phyloP scores from a whole-genome alignment of 2,797 vertebrate species.

The Poeciliopsis paucimaculata region DNA sequence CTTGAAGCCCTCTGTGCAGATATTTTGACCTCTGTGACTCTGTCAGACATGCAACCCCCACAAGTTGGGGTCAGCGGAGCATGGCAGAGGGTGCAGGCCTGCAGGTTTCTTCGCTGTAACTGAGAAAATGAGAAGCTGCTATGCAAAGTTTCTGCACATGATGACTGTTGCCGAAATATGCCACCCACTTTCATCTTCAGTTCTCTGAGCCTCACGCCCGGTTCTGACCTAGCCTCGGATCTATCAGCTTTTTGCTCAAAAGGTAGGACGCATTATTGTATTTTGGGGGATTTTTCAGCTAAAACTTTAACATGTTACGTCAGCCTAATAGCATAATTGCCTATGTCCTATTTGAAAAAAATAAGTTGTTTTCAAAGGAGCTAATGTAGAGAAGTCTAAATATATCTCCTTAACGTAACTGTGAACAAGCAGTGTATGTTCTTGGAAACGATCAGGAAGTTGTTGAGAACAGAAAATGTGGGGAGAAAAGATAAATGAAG shows the following conservation, averaged over 20 bases:
- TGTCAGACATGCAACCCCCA: background rate
- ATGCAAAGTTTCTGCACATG: slow-evolving; percentile 42
- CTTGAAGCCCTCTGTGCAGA: background rate
- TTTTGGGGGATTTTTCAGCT: background rate
- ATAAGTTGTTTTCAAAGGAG: background rate
- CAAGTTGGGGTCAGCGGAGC: slow-evolving; percentile 32
- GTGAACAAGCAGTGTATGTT: slow-evolving; percentile 18
- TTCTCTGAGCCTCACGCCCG: background rate
- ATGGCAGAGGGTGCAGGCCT: slow-evolving; percentile 10
- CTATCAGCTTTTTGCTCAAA: background rate
- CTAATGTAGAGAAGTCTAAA: background rate
- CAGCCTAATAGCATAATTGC: too few relatives aligned
- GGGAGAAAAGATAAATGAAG: slow-evolving; percentile 43
- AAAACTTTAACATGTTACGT: background rate
- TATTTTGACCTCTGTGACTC: background rate
- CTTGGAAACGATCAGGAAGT: slow-evolving; percentile 45
- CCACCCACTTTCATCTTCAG: background rate
- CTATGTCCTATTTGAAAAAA: background rate
- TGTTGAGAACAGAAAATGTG: slow-evolving; percentile 23
- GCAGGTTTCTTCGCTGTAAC: slow-evolving; percentile 22
- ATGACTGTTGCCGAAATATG: background rate
- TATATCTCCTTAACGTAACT: background rate
- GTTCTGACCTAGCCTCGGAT: background rate
- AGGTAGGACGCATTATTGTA: slow-evolving; percentile 26
- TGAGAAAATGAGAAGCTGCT: slow-evolving; percentile 40